phyloP scores from a whole-genome alignment of 2,888 invertebrate genomes.

The Rhyacophila evoluta region DNA sequence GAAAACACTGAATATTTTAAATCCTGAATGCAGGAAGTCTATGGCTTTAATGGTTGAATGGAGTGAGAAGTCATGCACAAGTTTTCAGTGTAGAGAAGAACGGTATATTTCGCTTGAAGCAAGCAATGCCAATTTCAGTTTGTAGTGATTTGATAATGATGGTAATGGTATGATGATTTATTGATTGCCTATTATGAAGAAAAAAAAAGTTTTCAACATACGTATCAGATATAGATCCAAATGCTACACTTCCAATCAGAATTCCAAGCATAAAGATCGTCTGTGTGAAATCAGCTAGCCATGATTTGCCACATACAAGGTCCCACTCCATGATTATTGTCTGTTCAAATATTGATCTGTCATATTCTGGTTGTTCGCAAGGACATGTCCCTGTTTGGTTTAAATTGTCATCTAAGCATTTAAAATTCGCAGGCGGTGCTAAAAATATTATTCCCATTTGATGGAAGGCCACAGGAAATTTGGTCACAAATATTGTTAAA shows the following conservation, averaged over 20 bases:
- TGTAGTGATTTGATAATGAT: too few relatives aligned
- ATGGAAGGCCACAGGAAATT: constrained; percentile 68
- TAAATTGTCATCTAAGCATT: constrained; percentile 56
- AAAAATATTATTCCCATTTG: constrained; percentile 69
- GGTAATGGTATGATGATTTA: too few relatives aligned
- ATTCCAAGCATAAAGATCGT: constrained; percentile 82
- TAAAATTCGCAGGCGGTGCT: constrained; percentile 63
- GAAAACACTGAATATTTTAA: too few relatives aligned
- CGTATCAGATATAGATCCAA: constrained; percentile 83
- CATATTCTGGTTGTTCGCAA: constrained; percentile 72
- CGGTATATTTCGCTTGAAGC: too few relatives aligned
- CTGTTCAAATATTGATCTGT: constrained; percentile 75
- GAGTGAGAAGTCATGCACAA: too few relatives aligned
- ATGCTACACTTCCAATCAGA: constrained; percentile 78
- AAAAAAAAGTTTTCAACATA: too few relatives aligned
- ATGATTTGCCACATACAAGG: constrained; percentile 76
- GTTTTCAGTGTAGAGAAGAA: too few relatives aligned
- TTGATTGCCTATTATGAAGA: too few relatives aligned
- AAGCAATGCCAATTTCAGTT: too few relatives aligned
- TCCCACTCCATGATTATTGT: constrained; percentile 83
- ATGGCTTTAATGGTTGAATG: too few relatives aligned
- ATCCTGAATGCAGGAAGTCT: too few relatives aligned
- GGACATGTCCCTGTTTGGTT: constrained; percentile 64
- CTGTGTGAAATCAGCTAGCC: constrained; percentile 78
- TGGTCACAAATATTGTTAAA: constrained; percentile 63